Evolutionary conservation across 2,888 invertebrate species (phyloP), one percentile per base, ranked within the genome.

Genomic region (Exephanes ischioxanthus): DNA sequence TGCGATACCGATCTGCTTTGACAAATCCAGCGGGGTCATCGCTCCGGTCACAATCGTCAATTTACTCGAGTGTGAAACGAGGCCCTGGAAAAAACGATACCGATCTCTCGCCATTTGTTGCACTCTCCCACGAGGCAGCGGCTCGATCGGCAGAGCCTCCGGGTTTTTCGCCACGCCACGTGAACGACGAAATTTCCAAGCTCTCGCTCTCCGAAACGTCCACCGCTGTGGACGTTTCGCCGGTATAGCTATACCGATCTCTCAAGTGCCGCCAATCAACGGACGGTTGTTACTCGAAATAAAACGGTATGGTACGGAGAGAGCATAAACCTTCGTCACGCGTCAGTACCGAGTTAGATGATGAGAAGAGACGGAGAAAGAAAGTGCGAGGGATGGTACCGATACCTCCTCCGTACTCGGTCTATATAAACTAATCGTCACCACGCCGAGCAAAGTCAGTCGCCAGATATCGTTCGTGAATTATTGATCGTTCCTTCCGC

Each of bases 331-430:
- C 86, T 88, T 90, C 92, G 93, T 93, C 92, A 93, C 93, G 94
- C 93, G 91, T 92, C 92, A 92, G 90, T 93, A 90, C 91, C 91
- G 88, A 90, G 90, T 91, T 91, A 90, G 91, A 93, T 91, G 91
- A 91, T 89, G 63, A 33, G 82, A 77, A 80, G 82, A 53, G 48
- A 75, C 58, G 67, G 51, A 68, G 80, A 80, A 33, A 45, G 45
- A 53, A 82, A 30, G 79, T 19, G 85, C 84, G 68, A 79, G 80
- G 89, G 91, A 85, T 79, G 75, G 16, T 85, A 66, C 63, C 26
- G 22, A 48, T 48, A 48, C 16, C 55, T 90, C 90, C 89, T 91
- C 90, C 88, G 86, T 85, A 86, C 88, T 68, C 30, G 66, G 78
- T 78, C 87, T 92, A 93, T 93, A 93, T 93, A 93, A 93, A 91